A percentile compares a stretch with the other conserved stretches of the same genome.
Evolutionary conservation across 2,888 invertebrate species (phyloP).

Genomic region (Amphipoea oculea): DNA sequence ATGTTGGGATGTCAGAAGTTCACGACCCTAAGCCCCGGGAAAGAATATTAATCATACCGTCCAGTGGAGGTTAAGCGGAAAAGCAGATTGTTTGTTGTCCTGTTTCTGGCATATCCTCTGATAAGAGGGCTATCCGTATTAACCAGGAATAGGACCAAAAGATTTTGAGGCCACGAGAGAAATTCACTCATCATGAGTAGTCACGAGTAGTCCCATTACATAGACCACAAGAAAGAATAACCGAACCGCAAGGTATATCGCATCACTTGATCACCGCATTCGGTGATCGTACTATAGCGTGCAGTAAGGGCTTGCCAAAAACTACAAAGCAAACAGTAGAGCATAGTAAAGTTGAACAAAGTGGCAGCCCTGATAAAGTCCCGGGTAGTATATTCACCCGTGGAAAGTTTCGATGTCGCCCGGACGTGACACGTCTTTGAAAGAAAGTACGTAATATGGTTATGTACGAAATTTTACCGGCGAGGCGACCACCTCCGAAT

Average conservation of each 20-base stretch:
- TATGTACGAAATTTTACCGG: constrained; percentile 58
- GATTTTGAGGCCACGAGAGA: background rate
- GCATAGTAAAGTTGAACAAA: constrained; percentile 14
- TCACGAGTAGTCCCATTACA: background rate
- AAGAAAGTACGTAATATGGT: constrained; percentile 60
- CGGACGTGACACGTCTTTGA: constrained; percentile 61
- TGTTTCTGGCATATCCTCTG: background rate
- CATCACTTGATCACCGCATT: background rate
- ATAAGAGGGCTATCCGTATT: constrained; percentile 10
- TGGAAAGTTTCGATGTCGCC: constrained; percentile 59
- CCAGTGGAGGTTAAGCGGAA: constrained; percentile 19
- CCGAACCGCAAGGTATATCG: background rate
- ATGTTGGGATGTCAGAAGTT: constrained; percentile 35
- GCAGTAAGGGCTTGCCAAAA: constrained; percentile 33
- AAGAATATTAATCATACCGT: constrained; percentile 53
- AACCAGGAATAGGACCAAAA: background rate
- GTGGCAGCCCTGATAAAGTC: constrained; percentile 54
- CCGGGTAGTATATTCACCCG: constrained; percentile 53
- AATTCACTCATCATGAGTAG: background rate
- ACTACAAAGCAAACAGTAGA: constrained; percentile 16
- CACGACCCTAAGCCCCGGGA: constrained; percentile 41
- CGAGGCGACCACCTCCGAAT: constrained; percentile 47
- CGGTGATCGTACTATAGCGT: constrained; percentile 28
- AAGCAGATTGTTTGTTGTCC: constrained; percentile 21
- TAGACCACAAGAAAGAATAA: background rate